phyloP scores from a whole-genome alignment of 2,113 vertebrate genomes.

The Plecturocebus donacophilus region DNA sequence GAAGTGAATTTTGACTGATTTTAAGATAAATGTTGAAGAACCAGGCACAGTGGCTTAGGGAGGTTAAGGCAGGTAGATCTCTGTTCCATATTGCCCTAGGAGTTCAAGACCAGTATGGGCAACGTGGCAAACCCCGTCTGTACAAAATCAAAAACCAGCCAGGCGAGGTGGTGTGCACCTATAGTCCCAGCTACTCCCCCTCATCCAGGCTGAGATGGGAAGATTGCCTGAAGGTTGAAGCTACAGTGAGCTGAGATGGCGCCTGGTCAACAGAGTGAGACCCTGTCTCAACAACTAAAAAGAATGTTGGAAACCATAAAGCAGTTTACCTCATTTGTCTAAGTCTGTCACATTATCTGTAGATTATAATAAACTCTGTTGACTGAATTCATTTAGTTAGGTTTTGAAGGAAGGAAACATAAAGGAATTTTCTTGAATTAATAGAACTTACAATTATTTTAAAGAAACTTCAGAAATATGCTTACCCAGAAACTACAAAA shows the following conservation, averaged over 20 bases:
- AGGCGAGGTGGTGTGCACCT: background rate
- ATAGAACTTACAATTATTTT: background rate
- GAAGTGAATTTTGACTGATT: background rate
- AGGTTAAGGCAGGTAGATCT: background rate
- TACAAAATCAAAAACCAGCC: background rate
- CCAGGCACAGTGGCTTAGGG: background rate
- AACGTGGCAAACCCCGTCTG: background rate
- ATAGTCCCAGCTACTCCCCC: background rate
- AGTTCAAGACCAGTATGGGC: background rate
- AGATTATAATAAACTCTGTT: background rate
- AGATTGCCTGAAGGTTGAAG: background rate
- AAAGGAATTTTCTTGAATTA: slow-evolving; percentile 17
- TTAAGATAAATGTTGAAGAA: background rate
- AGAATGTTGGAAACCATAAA: background rate
- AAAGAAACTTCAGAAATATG: too few relatives aligned
- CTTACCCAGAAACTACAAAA: background rate
- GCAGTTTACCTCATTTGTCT: background rate
- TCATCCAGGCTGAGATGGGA: background rate
- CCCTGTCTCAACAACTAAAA: background rate
- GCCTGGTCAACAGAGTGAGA: background rate
- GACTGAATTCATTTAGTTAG: background rate
- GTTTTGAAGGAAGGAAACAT: background rate
- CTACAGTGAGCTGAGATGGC: background rate
- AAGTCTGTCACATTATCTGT: background rate
- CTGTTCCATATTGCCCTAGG: background rate